phyloP scores from a whole-genome alignment of 2,113 vertebrate genomes.

The Microcebus jonahi region DNA sequence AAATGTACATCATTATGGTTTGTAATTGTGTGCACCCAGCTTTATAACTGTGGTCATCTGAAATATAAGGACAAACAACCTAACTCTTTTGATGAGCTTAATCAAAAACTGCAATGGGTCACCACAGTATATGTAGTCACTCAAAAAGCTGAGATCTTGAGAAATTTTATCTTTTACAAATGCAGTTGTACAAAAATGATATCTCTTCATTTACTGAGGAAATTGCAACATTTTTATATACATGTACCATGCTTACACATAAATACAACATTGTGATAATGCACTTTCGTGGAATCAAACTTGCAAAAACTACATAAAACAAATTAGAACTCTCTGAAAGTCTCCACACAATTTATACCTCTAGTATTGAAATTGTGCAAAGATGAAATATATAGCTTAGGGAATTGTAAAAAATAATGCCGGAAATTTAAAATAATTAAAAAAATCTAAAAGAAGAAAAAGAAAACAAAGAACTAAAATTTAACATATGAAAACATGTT shows the following conservation, averaged over 20 bases:
- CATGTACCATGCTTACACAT: background rate
- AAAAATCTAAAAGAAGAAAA: background rate
- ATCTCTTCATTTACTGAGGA: background rate
- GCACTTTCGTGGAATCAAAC: background rate
- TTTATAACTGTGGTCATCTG: background rate
- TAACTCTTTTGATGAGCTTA: background rate
- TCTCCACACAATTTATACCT: background rate
- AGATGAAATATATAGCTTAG: background rate
- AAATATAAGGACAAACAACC: background rate
- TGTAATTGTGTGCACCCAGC: background rate
- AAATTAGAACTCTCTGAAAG: background rate
- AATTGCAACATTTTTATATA: background rate
- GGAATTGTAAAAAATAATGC: background rate
- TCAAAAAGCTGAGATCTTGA: background rate
- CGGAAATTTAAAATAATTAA: background rate
- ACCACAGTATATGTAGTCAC: background rate
- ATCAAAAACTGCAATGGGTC: background rate
- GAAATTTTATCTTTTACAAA: background rate
- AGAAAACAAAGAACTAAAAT: background rate
- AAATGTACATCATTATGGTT: background rate
- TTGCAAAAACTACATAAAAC: background rate
- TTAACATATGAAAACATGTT: background rate
- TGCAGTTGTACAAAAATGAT: background rate
- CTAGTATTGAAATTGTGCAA: background rate
- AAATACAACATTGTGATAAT: background rate